Evolutionary conservation across 2,113 vertebrate genomes (phyloP).

Genomic region (Cricetomys ansorgei): DNA sequence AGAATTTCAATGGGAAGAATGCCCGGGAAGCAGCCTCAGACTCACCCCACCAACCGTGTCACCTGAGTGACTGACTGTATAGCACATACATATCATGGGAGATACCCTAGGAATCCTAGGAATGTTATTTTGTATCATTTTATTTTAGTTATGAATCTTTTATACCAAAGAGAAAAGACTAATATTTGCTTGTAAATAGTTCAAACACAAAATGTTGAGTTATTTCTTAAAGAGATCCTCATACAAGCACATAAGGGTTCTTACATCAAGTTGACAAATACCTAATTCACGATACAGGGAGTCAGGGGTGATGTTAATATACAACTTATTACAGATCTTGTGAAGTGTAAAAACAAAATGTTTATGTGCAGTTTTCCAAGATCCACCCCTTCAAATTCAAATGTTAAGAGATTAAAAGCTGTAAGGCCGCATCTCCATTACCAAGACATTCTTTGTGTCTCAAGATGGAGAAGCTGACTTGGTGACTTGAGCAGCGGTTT

Average conservation of each 20-base stretch:
- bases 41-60: rapidly evolving
- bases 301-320: not conserved
- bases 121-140: not conserved
- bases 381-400: not conserved
- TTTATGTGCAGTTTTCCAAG: not conserved
- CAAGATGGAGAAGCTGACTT: not conserved
- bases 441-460: not conserved
- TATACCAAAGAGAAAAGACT: not conserved
- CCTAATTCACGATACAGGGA: not conserved
- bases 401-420: not conserved
- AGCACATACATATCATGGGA: not conserved
- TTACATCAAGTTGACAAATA: not conserved
- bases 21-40: not conserved
- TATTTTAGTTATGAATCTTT: not conserved
- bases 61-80: not conserved
- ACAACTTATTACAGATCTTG: not conserved
- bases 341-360: conserved; percentile 27
- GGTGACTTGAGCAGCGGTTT: not conserved
- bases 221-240: not conserved
- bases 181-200: not conserved
- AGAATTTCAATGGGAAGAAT: not conserved
- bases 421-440: not conserved
- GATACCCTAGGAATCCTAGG: not conserved
- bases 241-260: not conserved
- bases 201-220: conserved; percentile 11